These are phyloP conservation scores for Poeciliopsis gracilis DNA, from an alignment of 2,797 vertebrate species.

Conservation along the genomic window DNA sequence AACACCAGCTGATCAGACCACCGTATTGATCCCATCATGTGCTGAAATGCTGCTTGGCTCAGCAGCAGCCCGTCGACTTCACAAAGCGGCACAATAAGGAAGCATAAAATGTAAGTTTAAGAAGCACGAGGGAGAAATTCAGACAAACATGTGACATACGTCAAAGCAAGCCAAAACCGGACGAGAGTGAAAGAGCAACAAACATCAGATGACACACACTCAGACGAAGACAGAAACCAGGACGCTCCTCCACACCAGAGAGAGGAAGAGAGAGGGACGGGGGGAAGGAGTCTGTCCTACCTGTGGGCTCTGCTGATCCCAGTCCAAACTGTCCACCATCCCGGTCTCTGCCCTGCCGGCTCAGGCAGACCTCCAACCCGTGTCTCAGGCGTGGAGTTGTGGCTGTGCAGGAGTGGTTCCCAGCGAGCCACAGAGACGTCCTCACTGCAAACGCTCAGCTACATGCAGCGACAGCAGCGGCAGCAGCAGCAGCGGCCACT, in stretches of 20 bases:
- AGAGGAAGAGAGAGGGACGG: slow-evolving; percentile 7
- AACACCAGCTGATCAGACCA: background rate
- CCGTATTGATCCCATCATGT: slow-evolving; percentile 2
- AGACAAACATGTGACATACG: slow-evolving; percentile 6
- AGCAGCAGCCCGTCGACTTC: background rate
- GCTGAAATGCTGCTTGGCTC: slow-evolving; percentile 6
- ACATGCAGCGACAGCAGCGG: slow-evolving; percentile 33
- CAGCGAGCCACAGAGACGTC: slow-evolving; percentile 32
- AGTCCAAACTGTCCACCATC: slow-evolving; percentile 35
- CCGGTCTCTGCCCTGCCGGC: slow-evolving; percentile 2
- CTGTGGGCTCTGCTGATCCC: slow-evolving; percentile 42
- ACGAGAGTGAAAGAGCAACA: slow-evolving; percentile 1
- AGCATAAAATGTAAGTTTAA: slow-evolving; percentile 2
- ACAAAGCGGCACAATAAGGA: background rate
- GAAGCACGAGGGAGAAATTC: slow-evolving; percentile 5
- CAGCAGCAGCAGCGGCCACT: slow-evolving; percentile 45
- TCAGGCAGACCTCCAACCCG: slow-evolving; percentile 10
- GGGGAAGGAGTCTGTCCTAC: slow-evolving; percentile 58
- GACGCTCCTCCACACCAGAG: slow-evolving; percentile 8
- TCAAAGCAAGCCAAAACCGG: background rate
- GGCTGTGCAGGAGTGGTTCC: slow-evolving; percentile 26
- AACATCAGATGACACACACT: slow-evolving; percentile 1
- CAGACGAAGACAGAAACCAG: slow-evolving; percentile 4
- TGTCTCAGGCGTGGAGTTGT: slow-evolving; percentile 16
- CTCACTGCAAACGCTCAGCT: slow-evolving; percentile 36